phyloP scores from a whole-genome alignment of 1,140 invertebrate species.

The Papilio xuthus region DNA sequence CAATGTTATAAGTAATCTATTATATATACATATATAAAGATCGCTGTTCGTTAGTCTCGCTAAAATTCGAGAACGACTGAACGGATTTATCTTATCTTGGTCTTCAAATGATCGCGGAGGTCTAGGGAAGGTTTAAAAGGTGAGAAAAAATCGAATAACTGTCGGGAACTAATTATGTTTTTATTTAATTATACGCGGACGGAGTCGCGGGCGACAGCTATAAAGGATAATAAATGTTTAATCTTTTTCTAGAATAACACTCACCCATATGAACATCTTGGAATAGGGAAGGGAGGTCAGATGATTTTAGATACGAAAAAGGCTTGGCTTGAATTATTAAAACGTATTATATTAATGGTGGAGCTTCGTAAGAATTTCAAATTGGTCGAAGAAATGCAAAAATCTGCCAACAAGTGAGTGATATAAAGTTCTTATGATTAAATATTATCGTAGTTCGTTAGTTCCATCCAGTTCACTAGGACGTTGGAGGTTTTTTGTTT shows the following conservation, averaged over 20 bases:
- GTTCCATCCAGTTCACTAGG: not conserved
- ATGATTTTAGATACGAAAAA: conserved; percentile 57
- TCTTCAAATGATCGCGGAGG: too few relatives aligned
- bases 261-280: conserved; percentile 56
- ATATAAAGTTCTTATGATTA: not conserved
- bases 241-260: conserved; percentile 46
- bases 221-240: not conserved
- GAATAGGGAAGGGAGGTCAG: conserved; percentile 64
- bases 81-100: too few relatives aligned
- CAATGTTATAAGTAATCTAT: too few relatives aligned
- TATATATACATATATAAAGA: too few relatives aligned
- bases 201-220: too few relatives aligned
- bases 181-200: too few relatives aligned
- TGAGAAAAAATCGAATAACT: too few relatives aligned
- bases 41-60: too few relatives aligned
- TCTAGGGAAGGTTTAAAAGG: too few relatives aligned
- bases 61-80: too few relatives aligned
- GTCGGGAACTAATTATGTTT: too few relatives aligned
- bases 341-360: conserved; percentile 55
- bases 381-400: conserved; percentile 53
- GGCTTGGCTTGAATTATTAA: conserved; percentile 58
- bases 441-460: not conserved
- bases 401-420: conserved; percentile 67
- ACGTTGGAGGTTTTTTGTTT: too few relatives aligned
- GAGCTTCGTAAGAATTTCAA: conserved; percentile 52